These are phyloP conservation scores for Lycia hirtaria DNA, from an alignment of 2,888 invertebrate genomes.

Conservation along the genomic window DNA sequence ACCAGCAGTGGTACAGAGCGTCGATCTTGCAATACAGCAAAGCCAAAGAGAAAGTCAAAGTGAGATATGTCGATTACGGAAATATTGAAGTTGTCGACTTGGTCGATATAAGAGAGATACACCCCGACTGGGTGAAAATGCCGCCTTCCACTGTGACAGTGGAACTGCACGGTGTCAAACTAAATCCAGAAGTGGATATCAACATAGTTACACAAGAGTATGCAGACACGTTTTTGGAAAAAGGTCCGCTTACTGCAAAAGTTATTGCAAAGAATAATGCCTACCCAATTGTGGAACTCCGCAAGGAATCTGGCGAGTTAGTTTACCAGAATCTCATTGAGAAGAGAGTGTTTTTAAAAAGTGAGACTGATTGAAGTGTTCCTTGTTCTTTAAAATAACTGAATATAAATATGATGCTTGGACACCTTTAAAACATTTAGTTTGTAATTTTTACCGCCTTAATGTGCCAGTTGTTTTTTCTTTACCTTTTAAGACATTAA, in stretches of 20 bases:
- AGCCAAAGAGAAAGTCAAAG: constrained; percentile 75
- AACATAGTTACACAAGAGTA: constrained; percentile 60
- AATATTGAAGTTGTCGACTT: constrained; percentile 84
- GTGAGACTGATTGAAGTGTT: constrained; percentile 16
- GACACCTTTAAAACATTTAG: neutral
- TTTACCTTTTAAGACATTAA: neutral
- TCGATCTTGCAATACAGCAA: constrained; percentile 82
- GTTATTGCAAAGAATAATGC: constrained; percentile 51
- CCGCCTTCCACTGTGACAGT: constrained; percentile 83
- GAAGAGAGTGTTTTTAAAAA: constrained; percentile 46
- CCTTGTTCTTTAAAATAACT: neutral
- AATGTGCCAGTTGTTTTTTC: constrained; percentile 11
- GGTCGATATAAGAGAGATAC: constrained; percentile 77
- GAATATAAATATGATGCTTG: neutral
- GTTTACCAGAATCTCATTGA: constrained; percentile 64
- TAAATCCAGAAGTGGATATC: constrained; percentile 62
- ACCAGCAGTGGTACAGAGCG: constrained; percentile 90
- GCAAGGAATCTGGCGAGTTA: constrained; percentile 56
- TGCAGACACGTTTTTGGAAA: constrained; percentile 59
- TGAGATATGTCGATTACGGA: constrained; percentile 91
- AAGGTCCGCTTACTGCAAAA: constrained; percentile 65
- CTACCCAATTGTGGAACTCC: constrained; percentile 64
- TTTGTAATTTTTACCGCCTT: constrained; percentile 3
- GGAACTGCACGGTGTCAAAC: constrained; percentile 66
- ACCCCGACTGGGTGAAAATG: constrained; percentile 74